A percentile compares a stretch with the other conserved stretches of the same genome.
These are phyloP conservation scores for Acanthurus tractus DNA, from an alignment of 2,797 vertebrate species.

Conservation along the genomic window DNA sequence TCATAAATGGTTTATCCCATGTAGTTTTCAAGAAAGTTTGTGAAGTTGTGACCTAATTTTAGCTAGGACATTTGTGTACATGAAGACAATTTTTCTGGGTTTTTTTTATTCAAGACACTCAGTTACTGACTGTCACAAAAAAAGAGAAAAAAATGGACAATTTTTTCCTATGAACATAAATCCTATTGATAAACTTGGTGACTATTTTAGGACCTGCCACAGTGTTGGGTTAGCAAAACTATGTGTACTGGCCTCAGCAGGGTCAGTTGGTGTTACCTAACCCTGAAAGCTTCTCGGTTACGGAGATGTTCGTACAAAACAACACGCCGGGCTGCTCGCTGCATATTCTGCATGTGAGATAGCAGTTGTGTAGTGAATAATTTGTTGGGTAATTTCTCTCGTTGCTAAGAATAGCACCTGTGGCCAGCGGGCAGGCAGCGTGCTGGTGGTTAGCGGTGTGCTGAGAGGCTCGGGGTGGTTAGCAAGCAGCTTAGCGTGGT, in stretches of 20 bases:
- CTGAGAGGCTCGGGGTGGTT: conserved; percentile 62
- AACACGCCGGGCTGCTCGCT: background rate
- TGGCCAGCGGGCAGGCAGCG: conserved; percentile 54
- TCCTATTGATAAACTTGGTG: no score
- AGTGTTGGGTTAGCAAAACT: background rate
- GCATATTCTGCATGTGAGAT: background rate
- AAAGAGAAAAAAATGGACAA: no score
- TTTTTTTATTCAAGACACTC: no score
- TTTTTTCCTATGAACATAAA: no score
- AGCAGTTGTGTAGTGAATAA: conserved; percentile 54
- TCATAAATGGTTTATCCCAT: no score
- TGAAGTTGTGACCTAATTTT: no score
- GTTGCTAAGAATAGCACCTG: conserved; percentile 77
- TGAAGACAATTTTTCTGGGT: no score
- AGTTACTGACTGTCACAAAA: no score
- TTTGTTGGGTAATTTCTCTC: conserved; percentile 71
- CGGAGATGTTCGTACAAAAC: background rate
- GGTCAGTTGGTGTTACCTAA: background rate
- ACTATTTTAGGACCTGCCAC: no score
- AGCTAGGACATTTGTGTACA: no score
- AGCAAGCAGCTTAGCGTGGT: conserved; percentile 65
- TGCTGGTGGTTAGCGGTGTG: conserved; percentile 52
- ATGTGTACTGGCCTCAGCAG: background rate
- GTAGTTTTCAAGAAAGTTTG: no score
- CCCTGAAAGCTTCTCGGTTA: background rate